These are phyloP conservation scores for Monopis laevigella DNA, from an alignment of 2,888 invertebrate genomes.

Conservation along the genomic window DNA sequence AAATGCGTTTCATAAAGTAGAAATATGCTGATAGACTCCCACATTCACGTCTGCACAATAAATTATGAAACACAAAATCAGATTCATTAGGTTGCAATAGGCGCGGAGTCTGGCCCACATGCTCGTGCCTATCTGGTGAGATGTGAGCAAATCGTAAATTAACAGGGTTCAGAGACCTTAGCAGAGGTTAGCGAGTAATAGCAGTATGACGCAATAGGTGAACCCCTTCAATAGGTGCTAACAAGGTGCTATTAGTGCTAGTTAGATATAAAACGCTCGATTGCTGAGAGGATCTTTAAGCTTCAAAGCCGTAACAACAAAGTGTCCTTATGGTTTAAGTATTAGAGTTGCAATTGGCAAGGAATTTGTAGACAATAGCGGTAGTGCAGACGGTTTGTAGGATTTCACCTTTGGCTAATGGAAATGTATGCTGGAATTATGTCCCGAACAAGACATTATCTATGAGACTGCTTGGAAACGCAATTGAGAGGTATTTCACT, in stretches of 20 bases:
- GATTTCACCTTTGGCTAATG: slow-evolving; percentile 38
- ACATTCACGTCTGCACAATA: background rate
- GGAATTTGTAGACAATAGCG: background rate
- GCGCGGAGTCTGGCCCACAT: background rate
- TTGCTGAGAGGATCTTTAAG: too few species aligned
- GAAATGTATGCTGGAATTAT: slow-evolving; percentile 33
- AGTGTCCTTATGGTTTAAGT: too few species aligned
- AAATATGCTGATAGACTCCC: background rate
- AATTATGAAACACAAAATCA: background rate
- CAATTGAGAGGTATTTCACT: too few species aligned
- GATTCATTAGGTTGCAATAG: background rate
- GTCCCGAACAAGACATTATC: slow-evolving; percentile 15
- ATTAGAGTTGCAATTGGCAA: slow-evolving; percentile 1
- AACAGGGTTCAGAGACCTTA: slow-evolving; percentile 1
- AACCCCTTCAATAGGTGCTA: slow-evolving; percentile 34
- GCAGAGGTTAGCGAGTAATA: slow-evolving; percentile 1
- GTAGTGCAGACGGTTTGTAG: slow-evolving; percentile 22
- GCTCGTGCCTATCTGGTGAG: background rate
- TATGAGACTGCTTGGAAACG: too few species aligned
- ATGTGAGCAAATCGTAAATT: slow-evolving; percentile 5
- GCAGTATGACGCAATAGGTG: slow-evolving; percentile 3
- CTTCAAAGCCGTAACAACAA: too few species aligned
- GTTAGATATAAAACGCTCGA: slow-evolving; percentile 15
- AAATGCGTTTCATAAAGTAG: too few species aligned
- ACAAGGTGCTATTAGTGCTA: slow-evolving; percentile 41